phyloP scores from a whole-genome alignment of 1,140 invertebrate species.

The Apocrypta bakeri region DNA sequence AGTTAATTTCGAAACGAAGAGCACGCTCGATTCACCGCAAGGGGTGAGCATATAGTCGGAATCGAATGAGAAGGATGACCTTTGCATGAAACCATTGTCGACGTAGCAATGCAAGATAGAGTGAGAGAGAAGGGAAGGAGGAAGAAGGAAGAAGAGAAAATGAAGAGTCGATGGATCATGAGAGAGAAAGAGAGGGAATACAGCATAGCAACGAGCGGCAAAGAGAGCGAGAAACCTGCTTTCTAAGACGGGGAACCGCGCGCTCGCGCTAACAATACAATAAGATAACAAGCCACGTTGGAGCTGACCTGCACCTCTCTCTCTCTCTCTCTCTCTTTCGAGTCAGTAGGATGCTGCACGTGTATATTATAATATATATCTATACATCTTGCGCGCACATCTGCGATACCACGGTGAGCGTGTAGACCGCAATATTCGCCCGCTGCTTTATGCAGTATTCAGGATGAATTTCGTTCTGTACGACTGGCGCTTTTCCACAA shows the following conservation, averaged over 20 bases:
- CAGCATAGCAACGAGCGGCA: neutral
- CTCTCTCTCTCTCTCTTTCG: neutral
- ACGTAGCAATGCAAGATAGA: neutral
- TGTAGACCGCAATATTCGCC: constrained; percentile 9
- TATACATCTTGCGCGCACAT: neutral
- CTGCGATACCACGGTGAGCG: neutral
- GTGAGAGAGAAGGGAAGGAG: constrained; percentile 43
- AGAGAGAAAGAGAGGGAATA: constrained; percentile 36
- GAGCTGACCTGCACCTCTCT: constrained; percentile 14
- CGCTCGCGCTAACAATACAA: constrained; percentile 66
- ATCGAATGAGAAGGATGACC: constrained; percentile 38
- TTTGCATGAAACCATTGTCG: constrained; percentile 45
- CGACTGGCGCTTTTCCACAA: constrained; percentile 39
- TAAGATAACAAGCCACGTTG: constrained; percentile 66
- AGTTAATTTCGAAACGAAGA: constrained; percentile 43
- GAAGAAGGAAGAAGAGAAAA: constrained; percentile 48
- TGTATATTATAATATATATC: too few species aligned
- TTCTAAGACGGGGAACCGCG: constrained; percentile 53
- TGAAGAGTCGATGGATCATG: constrained; percentile 49
- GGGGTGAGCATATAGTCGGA: constrained; percentile 48
- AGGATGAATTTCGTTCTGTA: constrained; percentile 49
- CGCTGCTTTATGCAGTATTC: constrained; percentile 24
- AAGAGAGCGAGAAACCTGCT: constrained; percentile 57
- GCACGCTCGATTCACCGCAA: neutral
- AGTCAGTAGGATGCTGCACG: neutral